These are phyloP conservation scores for Sandelia bainsii DNA, from an alignment of 2,797 vertebrate genomes.

Conservation along the genomic window DNA sequence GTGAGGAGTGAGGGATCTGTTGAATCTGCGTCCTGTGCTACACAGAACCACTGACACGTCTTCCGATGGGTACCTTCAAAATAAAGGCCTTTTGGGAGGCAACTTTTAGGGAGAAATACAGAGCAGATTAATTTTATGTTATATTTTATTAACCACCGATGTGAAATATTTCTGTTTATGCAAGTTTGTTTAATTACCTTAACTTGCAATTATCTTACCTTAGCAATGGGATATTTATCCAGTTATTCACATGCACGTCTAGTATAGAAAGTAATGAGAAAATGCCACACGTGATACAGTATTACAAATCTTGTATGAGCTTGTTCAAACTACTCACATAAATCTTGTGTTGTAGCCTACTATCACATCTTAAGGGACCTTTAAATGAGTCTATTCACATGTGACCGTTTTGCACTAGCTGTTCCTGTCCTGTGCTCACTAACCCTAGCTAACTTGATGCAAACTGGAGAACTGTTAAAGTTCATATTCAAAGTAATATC, in stretches of 20 bases:
- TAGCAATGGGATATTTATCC: no score
- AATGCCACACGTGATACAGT: background rate
- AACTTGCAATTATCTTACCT: no score
- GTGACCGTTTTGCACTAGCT: background rate
- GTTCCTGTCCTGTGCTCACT: slow-evolving; percentile 27
- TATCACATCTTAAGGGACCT: background rate
- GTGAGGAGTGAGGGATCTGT: slow-evolving; percentile 36
- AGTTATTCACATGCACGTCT: background rate
- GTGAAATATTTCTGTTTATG: no score
- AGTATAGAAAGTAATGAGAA: background rate
- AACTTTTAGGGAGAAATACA: no score
- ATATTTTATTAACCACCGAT: no score
- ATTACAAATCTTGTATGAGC: background rate
- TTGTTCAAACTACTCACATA: background rate
- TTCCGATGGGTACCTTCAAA: slow-evolving; percentile 71
- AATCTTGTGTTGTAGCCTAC: background rate
- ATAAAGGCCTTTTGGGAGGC: slow-evolving; percentile 35
- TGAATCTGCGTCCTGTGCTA: slow-evolving; percentile 10
- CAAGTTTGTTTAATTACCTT: no score
- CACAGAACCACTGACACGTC: background rate
- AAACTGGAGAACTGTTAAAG: background rate
- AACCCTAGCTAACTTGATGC: background rate
- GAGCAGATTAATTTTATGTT: no score
- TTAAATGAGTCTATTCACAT: background rate
- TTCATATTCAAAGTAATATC: background rate